These are phyloP conservation scores for Scarus forsteni DNA, from an alignment of 2,797 vertebrate species.

Conservation along the genomic window DNA sequence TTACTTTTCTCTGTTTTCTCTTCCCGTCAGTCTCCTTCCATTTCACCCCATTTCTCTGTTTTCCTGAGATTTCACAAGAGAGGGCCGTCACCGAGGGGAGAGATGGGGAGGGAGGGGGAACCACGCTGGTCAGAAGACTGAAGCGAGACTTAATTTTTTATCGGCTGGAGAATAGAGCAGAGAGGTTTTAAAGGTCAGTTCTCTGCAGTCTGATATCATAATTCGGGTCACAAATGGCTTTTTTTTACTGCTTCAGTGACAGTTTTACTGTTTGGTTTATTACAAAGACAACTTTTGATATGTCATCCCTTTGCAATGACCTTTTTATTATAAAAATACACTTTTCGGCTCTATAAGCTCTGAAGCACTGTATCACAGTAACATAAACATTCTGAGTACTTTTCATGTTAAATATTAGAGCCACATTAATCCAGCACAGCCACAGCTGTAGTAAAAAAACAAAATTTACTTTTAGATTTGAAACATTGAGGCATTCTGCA, in stretches of 20 bases:
- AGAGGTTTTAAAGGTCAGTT: conserved; percentile 53
- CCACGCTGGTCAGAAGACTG: conserved; percentile 32
- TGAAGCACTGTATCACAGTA: background rate
- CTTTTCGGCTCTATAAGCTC: background rate
- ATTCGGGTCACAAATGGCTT: conserved; percentile 34
- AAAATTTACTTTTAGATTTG: background rate
- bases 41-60: conserved; percentile 56
- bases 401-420: background rate
- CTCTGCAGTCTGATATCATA: conserved; percentile 37
- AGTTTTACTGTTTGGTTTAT: background rate
- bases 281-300: background rate
- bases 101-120: background rate
- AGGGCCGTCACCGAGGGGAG: conserved; percentile 5
- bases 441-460: background rate
- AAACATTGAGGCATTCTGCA: background rate
- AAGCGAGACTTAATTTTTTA: conserved; percentile 34
- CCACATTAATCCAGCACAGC: background rate
- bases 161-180: conserved; percentile 21
- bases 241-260: background rate
- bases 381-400: background rate
- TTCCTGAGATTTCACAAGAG: conserved; percentile 63
- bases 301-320: background rate
- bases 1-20: conserved; percentile 74
- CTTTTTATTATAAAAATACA: background rate
- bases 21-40: conserved; percentile 48